Conservation (phyloP, 2,888 invertebrate genomes). For the Agrotis puta region DNA sequence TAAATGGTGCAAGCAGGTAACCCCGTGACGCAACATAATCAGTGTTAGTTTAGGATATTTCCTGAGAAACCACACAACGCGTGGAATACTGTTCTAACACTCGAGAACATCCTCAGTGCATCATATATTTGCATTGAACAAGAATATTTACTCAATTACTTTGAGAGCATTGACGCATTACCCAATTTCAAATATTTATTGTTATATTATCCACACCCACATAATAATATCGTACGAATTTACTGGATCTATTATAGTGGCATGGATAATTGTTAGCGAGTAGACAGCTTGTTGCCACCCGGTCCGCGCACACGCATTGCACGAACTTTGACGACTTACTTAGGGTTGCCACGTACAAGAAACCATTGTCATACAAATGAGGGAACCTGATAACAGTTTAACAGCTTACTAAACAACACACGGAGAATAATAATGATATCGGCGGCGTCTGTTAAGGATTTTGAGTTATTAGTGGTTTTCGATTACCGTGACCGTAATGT, state of each 20-base stretch:
- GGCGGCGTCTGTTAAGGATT: constrained; percentile 37
- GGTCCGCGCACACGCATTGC: constrained; percentile 66
- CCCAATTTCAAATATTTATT: constrained; percentile 68
- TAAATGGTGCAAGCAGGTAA: constrained; percentile 41
- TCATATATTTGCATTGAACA: constrained; percentile 25
- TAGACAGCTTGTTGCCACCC: constrained; percentile 82
- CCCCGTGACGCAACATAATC: constrained; percentile 17
- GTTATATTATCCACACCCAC: constrained; percentile 66
- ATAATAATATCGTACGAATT: constrained; percentile 66
- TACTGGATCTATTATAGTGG: constrained; percentile 70
- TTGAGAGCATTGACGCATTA: constrained; percentile 62
- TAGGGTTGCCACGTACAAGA: constrained; percentile 58
- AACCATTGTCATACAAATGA: constrained; percentile 52
- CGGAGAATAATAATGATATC: constrained; percentile 57
- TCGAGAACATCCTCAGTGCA: constrained; percentile 24
- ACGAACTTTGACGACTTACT: constrained; percentile 51
- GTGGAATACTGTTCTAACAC: neutral
- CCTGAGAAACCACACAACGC: constrained; percentile 42
- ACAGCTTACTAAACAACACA: constrained; percentile 48
- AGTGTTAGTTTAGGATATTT: constrained; percentile 55
- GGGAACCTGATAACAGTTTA: constrained; percentile 43
- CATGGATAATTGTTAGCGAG: constrained; percentile 74
- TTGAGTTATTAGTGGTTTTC: constrained; percentile 41
- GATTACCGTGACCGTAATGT: constrained; percentile 34
- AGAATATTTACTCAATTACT: constrained; percentile 31